Evolutionary conservation across 64 coral and sea anemone species (phyloP).

Genomic region (Actinia tenebrosa): DNA sequence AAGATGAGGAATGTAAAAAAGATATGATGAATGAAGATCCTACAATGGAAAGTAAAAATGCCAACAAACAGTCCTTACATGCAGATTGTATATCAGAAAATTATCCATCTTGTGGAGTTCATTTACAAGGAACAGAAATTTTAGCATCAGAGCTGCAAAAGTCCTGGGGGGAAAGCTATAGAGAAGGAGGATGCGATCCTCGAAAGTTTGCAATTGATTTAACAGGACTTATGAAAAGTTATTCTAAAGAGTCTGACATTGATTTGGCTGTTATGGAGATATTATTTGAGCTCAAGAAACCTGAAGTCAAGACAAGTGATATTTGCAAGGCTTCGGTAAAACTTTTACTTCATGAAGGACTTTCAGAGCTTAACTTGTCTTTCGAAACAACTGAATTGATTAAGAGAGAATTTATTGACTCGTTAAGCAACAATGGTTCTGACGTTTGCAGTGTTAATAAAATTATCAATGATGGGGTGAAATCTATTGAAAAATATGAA

Average conservation of each 20-base stretch:
- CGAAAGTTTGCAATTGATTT: constrained; percentile 52
- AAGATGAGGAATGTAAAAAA: not conserved
- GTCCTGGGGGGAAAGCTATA: constrained; percentile 40
- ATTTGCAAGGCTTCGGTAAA: constrained; percentile 6
- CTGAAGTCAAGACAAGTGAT: not conserved
- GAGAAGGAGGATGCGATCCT: constrained; percentile 38
- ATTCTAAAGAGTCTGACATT: not conserved
- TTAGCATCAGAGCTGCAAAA: not conserved
- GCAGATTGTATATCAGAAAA: not conserved
- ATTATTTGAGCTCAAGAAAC: constrained; percentile 6
- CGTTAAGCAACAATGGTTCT: not conserved
- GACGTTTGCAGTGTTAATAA: not conserved
- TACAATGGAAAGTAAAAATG: not conserved
- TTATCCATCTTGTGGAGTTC: not conserved
- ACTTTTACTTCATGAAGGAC: constrained; percentile 9
- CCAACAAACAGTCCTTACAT: not conserved
- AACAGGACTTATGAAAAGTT: not conserved
- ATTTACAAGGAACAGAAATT: not conserved
- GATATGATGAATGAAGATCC: not conserved
- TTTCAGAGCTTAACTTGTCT: not conserved
- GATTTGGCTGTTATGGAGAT: constrained; percentile 25
- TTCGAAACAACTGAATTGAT: not conserved
- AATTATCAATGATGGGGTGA: constrained; percentile 18
- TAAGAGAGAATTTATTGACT: constrained; percentile 10
- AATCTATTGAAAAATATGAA: not conserved